Percentiles rank a stretch among this genome's conserved stretches.
Conservation (phyloP, 2,113 vertebrate genomes). For the Isurus oxyrinchus region DNA sequence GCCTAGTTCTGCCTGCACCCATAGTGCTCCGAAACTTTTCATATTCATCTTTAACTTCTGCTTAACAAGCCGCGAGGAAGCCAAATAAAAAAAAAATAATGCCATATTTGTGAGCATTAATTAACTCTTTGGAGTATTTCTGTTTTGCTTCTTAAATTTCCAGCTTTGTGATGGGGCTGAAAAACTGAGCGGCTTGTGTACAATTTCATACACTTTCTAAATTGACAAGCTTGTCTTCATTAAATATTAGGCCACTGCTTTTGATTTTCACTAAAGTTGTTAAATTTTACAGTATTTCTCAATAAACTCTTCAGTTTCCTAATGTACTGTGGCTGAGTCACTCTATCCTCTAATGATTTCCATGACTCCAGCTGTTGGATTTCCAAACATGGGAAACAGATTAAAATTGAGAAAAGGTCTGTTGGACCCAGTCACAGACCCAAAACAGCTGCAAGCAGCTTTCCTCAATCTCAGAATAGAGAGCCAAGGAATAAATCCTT, state of each 20-base stretch:
- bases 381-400: slow-evolving; percentile 23
- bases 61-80: background rate
- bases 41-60: background rate
- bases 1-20: background rate
- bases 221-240: background rate
- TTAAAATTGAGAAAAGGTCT: background rate
- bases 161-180: background rate
- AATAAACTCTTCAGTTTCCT: background rate
- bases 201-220: background rate
- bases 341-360: slow-evolving; percentile 13
- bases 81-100: background rate
- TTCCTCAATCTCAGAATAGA: background rate
- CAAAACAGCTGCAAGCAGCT: background rate
- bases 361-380: slow-evolving; percentile 12
- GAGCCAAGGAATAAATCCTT: background rate
- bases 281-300: slow-evolving; percentile 18
- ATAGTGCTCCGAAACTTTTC: background rate
- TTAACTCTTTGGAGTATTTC: background rate
- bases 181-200: background rate
- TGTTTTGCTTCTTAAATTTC: background rate
- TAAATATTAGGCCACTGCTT: background rate
- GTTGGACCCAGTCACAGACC: background rate
- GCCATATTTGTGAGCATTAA: background rate
- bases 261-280: background rate
- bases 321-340: background rate